These are phyloP conservation scores for Tipula vernalis DNA, from an alignment of 2,888 invertebrate genomes.

Conservation along the genomic window DNA sequence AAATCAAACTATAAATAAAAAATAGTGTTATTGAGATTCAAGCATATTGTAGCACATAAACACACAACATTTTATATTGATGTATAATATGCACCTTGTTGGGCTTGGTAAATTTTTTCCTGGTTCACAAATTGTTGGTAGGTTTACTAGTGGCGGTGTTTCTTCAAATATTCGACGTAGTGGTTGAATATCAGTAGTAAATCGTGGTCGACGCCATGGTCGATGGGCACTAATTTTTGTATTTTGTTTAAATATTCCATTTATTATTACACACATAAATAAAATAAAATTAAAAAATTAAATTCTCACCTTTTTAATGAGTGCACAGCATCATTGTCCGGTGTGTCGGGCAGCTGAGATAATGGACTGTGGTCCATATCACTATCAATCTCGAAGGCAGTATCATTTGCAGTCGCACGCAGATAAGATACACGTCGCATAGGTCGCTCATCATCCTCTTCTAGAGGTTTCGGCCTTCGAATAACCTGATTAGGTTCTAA, in stretches of 20 bases:
- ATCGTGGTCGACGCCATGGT: slow-evolving; percentile 74
- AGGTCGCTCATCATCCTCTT: slow-evolving; percentile 69
- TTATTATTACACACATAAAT: neutral
- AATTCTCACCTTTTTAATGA: slow-evolving; percentile 50
- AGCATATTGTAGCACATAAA: neutral
- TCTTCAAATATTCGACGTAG: slow-evolving; percentile 67
- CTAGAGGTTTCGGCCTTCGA: slow-evolving; percentile 30
- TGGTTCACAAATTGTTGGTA: slow-evolving; percentile 20
- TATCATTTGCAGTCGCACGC: slow-evolving; percentile 75
- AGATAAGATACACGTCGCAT: slow-evolving; percentile 88
- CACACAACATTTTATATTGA: neutral
- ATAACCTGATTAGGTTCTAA: slow-evolving; percentile 21
- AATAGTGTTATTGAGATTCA: neutral
- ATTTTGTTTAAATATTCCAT: neutral
- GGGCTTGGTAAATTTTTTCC: slow-evolving; percentile 9
- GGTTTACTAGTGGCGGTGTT: slow-evolving; percentile 39
- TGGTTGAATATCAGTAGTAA: slow-evolving; percentile 65
- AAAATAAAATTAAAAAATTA: neutral
- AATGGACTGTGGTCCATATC: slow-evolving; percentile 31
- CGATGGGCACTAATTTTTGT: slow-evolving; percentile 48
- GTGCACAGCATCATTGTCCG: slow-evolving; percentile 30
- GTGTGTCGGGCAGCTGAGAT: slow-evolving; percentile 14
- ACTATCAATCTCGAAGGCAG: slow-evolving; percentile 59
- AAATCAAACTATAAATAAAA: neutral
- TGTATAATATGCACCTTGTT: neutral